A percentile compares a stretch with the other conserved stretches of the same genome.
phyloP scores from a whole-genome alignment of 2,888 invertebrate genomes.

The Eupeodes latifasciatus region DNA sequence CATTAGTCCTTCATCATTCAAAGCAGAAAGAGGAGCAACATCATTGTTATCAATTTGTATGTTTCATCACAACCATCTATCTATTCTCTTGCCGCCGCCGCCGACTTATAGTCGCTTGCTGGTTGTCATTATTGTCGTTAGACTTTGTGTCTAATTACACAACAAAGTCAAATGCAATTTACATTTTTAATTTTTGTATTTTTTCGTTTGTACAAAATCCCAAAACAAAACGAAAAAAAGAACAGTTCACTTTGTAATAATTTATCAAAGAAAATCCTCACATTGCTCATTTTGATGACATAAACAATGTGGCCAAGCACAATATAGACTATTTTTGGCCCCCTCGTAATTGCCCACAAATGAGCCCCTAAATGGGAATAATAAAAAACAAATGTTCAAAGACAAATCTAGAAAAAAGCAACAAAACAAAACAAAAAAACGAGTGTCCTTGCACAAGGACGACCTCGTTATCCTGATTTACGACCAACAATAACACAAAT shows the following conservation, averaged over 20 bases:
- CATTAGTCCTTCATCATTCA: conserved; percentile 36
- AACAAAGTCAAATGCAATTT: conserved; percentile 58
- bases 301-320: conserved; percentile 41
- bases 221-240: background rate
- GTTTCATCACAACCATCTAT: background rate
- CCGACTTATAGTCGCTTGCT: background rate
- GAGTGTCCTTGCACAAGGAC: conserved; percentile 44
- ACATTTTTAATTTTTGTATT: conserved; percentile 45
- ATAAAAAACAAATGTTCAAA: conserved; percentile 62
- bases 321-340: conserved; percentile 23
- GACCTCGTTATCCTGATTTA: conserved; percentile 73
- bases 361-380: conserved; percentile 64
- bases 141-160: conserved; percentile 45
- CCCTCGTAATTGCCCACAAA: conserved; percentile 71
- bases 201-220: background rate
- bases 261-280: conserved; percentile 63
- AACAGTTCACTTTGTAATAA: conserved; percentile 28
- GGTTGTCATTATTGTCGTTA: background rate
- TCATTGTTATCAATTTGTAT: conserved; percentile 43
- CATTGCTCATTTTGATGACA: conserved; percentile 54
- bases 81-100: background rate
- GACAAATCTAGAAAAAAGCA: conserved; percentile 12
- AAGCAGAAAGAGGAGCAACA: conserved; percentile 13
- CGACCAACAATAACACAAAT: conserved; percentile 73
- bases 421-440: conserved; percentile 5